phyloP scores from a whole-genome alignment of 1,140 invertebrate genomes.

The Sminthurides bifidus region DNA sequence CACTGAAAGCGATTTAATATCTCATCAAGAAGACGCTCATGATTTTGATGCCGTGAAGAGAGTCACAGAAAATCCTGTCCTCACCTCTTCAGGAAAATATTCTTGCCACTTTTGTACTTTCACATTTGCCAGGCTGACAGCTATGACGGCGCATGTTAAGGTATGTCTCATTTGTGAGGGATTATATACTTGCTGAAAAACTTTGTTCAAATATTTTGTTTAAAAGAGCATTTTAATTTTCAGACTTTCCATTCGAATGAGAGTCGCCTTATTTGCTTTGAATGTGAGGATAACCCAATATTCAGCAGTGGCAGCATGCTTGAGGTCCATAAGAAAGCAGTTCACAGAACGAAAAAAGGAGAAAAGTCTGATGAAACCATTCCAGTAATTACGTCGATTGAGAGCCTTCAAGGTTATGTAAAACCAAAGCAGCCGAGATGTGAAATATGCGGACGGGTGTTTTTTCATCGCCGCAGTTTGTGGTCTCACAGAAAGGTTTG shows the following conservation, averaged over 20 bases:
- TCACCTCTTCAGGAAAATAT: background rate
- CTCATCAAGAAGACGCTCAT: background rate
- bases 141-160: constrained; percentile 7
- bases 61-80: background rate
- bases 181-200: no score
- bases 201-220: no score
- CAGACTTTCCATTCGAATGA: constrained; percentile 1
- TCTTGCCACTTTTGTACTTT: background rate
- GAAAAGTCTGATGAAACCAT: background rate
- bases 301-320: background rate
- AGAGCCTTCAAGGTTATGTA: background rate
- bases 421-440: constrained; percentile 1
- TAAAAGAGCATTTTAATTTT: no score
- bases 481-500: constrained; percentile 5
- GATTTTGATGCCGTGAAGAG: background rate
- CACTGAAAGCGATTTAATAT: background rate
- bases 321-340: background rate
- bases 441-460: constrained; percentile 4
- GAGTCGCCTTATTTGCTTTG: background rate
- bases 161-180: no score
- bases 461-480: constrained; percentile 1
- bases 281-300: background rate
- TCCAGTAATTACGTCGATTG: background rate
- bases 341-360: background rate
- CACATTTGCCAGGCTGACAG: background rate